phyloP scores from a whole-genome alignment of 2,797 vertebrate species.

The Synaphobranchus kaupii region DNA sequence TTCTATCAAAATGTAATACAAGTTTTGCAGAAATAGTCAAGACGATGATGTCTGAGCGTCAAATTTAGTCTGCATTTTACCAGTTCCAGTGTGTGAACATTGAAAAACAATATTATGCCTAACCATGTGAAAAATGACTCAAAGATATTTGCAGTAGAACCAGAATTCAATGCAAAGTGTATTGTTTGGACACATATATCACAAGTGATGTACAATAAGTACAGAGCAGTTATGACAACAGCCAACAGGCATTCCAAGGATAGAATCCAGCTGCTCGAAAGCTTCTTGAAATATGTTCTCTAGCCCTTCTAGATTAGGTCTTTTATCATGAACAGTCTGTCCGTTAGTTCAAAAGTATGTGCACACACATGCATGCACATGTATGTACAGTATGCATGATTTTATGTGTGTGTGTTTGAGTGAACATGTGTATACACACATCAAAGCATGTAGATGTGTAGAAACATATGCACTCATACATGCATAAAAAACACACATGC shows the following conservation, averaged over 20 bases:
- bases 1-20: neutral
- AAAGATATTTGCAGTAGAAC: neutral
- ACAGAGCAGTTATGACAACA: neutral
- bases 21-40: neutral
- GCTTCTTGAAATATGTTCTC: neutral
- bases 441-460: too few species aligned
- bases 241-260: neutral
- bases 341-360: too few species aligned
- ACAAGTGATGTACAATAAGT: neutral
- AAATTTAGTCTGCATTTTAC: neutral
- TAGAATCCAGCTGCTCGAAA: neutral
- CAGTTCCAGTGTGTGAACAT: too few species aligned
- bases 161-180: neutral
- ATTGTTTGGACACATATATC: neutral
- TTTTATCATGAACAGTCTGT: neutral
- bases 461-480: too few species aligned
- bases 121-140: neutral
- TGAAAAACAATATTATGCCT: neutral
- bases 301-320: neutral
- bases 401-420: too few species aligned
- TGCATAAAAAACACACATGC: too few species aligned
- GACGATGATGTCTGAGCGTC: neutral
- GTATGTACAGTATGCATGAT: neutral
- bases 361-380: neutral
- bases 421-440: too few species aligned